These are phyloP conservation scores for Psilanteris sp. DNA, from an alignment of 1,140 invertebrate genomes.

Conservation along the genomic window DNA sequence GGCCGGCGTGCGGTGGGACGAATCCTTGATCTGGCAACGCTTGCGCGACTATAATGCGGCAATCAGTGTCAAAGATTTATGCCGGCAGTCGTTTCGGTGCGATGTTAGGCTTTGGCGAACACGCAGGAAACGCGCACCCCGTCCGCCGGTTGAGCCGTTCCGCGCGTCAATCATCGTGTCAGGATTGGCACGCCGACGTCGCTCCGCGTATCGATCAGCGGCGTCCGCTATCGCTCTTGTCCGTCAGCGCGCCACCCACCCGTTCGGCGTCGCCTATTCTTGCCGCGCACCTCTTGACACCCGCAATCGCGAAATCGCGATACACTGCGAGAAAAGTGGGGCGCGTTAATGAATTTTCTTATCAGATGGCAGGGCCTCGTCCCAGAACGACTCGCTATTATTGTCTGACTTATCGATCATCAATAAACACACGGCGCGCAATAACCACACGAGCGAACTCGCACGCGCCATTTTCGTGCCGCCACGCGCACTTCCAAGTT, in stretches of 20 bases:
- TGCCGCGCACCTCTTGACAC: not conserved
- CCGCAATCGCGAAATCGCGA: conserved; percentile 31
- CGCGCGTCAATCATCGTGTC: conserved; percentile 45
- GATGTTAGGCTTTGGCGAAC: conserved; percentile 17
- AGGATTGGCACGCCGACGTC: conserved; percentile 25
- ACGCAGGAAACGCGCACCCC: conserved; percentile 14
- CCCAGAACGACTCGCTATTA: conserved; percentile 56
- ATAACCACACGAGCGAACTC: too few relatives aligned
- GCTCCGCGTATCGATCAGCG: conserved; percentile 29
- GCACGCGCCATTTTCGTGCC: not conserved
- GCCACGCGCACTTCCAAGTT: too few relatives aligned
- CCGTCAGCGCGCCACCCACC: not conserved
- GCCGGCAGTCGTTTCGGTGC: conserved; percentile 6
- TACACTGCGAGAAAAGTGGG: conserved; percentile 62
- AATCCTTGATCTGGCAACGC: not conserved
- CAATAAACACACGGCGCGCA: too few relatives aligned
- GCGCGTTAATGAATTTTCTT: conserved; percentile 75
- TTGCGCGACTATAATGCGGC: conserved; percentile 17
- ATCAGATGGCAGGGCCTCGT: conserved; percentile 68
- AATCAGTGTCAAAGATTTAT: conserved; percentile 36
- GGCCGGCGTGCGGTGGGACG: too few relatives aligned
- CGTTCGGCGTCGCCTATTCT: too few relatives aligned
- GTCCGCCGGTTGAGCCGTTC: conserved; percentile 25
- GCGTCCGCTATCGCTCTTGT: conserved; percentile 2
- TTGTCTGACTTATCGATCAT: conserved; percentile 63